phyloP scores from a whole-genome alignment of 2,113 vertebrate genomes.

The Phylloscopus trochiloides region DNA sequence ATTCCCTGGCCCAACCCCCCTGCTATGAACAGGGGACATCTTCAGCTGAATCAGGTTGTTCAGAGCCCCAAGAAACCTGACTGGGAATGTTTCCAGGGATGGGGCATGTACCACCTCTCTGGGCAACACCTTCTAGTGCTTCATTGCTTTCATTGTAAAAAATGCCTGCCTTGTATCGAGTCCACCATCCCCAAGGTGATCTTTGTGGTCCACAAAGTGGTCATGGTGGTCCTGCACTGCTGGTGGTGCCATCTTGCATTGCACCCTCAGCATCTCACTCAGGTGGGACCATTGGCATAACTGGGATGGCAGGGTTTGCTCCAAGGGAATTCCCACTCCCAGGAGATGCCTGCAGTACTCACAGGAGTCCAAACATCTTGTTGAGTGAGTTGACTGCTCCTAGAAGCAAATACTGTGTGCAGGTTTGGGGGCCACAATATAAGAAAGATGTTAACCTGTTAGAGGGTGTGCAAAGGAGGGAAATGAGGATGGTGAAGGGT shows the following conservation, averaged over 20 bases:
- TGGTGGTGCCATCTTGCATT: background rate
- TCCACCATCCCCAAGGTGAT: background rate
- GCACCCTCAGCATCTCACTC: background rate
- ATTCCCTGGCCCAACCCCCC: background rate
- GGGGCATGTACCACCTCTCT: background rate
- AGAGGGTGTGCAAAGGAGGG: background rate
- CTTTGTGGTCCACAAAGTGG: background rate
- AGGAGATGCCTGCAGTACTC: background rate
- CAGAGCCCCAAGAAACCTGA: background rate
- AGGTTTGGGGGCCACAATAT: background rate
- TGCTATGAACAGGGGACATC: background rate
- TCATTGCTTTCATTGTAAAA: background rate
- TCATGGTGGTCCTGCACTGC: background rate
- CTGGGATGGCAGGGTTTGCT: background rate
- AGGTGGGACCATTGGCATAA: rapidly evolving
- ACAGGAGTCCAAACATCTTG: rapidly evolving
- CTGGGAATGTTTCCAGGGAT: background rate
- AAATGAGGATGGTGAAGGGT: background rate
- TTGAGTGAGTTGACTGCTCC: rapidly evolving
- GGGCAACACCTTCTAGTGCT: background rate
- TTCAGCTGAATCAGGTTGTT: background rate
- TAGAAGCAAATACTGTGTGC: background rate
- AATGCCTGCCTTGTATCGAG: background rate
- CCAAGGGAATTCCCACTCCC: background rate
- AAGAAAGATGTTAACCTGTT: background rate